These are phyloP conservation scores for Bostrychus sinensis DNA, from an alignment of 2,113 vertebrate genomes.

Conservation along the genomic window DNA sequence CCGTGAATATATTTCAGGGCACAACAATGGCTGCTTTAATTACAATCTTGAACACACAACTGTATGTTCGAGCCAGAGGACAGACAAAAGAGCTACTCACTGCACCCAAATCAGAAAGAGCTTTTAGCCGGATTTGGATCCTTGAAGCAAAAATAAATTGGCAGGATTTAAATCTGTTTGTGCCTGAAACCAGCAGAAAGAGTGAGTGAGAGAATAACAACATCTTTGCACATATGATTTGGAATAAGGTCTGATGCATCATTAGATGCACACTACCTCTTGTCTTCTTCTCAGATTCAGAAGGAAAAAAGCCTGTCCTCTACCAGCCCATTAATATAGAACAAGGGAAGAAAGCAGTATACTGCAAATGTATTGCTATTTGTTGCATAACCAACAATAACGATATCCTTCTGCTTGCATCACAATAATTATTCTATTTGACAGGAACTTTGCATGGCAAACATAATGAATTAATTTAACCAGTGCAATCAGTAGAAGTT, in stretches of 20 bases:
- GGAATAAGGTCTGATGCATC: background rate
- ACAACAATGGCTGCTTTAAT: conserved; percentile 52
- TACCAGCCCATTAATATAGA: too few species aligned
- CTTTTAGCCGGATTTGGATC: conserved; percentile 6
- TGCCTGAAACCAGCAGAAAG: background rate
- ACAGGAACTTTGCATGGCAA: too few species aligned
- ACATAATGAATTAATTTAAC: too few species aligned
- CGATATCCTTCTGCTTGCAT: too few species aligned
- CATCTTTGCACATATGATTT: background rate
- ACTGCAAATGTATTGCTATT: too few species aligned
- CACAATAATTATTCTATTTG: too few species aligned
- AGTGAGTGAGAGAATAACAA: background rate
- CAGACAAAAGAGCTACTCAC: conserved; percentile 47
- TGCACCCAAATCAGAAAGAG: conserved; percentile 39
- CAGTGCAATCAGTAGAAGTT: too few species aligned
- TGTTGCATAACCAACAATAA: background rate
- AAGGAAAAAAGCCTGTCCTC: background rate
- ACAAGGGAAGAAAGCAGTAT: too few species aligned
- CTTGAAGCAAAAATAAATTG: conserved; percentile 13
- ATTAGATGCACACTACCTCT: background rate
- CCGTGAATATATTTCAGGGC: conserved; percentile 33
- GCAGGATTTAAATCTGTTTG: conserved; percentile 2
- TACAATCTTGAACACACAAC: conserved; percentile 39
- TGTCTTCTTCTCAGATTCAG: too few species aligned
- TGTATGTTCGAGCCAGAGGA: conserved; percentile 33